Conservation (phyloP, 2,888 invertebrate species). For the Horisme vitalbata region DNA sequence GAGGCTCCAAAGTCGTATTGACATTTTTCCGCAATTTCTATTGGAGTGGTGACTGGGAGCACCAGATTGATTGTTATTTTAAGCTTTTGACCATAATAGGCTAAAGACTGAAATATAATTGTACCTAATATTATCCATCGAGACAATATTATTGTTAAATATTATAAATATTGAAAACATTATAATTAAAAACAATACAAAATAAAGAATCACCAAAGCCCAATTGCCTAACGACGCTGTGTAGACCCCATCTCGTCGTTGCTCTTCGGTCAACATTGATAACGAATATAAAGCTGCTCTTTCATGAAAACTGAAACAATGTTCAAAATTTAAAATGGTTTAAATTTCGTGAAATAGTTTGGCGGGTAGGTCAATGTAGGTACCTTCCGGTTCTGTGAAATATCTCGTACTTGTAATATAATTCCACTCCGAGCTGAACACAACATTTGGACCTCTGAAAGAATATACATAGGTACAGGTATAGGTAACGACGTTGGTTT, state of each 20-base stretch:
- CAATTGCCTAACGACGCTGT: constrained; percentile 96
- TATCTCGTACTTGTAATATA: constrained; percentile 94
- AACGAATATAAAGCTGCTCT: constrained; percentile 92
- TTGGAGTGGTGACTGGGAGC: constrained; percentile 91
- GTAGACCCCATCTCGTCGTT: constrained; percentile 88
- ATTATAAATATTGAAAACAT: too few species aligned
- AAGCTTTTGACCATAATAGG: constrained; percentile 87
- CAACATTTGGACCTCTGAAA: constrained; percentile 88
- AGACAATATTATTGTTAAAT: too few species aligned
- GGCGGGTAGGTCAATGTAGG: not conserved
- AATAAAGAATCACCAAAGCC: constrained; percentile 84
- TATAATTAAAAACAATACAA: too few species aligned
- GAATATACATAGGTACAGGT: too few species aligned
- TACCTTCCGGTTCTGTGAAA: constrained; percentile 94
- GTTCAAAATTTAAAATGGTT: not conserved
- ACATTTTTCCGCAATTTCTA: constrained; percentile 92
- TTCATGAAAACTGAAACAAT: constrained; percentile 89
- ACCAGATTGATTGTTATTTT: constrained; percentile 88
- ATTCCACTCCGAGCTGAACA: constrained; percentile 86
- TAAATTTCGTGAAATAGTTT: too few species aligned
- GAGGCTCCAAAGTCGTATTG: constrained; percentile 87
- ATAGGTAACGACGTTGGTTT: too few species aligned
- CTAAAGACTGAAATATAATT: constrained; percentile 69
- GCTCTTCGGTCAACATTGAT: constrained; percentile 85
- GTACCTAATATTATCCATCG: too few species aligned